Conservation (phyloP, 2,888 invertebrate species). For the Tortrix viridana region DNA sequence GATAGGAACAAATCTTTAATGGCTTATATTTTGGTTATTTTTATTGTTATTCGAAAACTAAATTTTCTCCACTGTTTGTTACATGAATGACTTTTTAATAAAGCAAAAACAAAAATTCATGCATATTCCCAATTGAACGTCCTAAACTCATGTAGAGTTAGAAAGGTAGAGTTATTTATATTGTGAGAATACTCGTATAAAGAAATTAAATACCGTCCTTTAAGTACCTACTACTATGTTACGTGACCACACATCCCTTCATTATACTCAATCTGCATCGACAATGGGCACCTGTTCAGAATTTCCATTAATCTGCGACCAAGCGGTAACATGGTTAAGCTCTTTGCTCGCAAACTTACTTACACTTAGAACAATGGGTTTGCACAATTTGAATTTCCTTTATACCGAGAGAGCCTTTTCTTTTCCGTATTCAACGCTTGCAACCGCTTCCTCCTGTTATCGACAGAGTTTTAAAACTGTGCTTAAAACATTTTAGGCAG, state of each 20-base stretch:
- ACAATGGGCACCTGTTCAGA: slow-evolving; percentile 22
- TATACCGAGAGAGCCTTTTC: slow-evolving; percentile 54
- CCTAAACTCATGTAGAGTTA: too few relatives aligned
- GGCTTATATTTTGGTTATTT: too few relatives aligned
- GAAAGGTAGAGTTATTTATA: too few relatives aligned
- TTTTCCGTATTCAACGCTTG: slow-evolving; percentile 60
- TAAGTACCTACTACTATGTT: not conserved
- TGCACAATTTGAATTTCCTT: slow-evolving; percentile 67
- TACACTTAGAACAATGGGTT: slow-evolving; percentile 62
- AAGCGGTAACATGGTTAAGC: slow-evolving; percentile 64
- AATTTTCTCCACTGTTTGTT: too few relatives aligned
- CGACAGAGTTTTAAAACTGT: slow-evolving; percentile 27
- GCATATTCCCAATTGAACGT: too few relatives aligned
- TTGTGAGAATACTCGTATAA: too few relatives aligned
- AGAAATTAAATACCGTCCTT: not conserved
- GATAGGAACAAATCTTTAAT: too few relatives aligned
- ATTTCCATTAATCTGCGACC: slow-evolving; percentile 58
- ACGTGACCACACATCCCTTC: slow-evolving; percentile 2
- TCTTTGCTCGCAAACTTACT: slow-evolving; percentile 56
- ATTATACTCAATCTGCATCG: slow-evolving; percentile 12
- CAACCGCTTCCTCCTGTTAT: slow-evolving; percentile 46
- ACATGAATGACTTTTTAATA: too few relatives aligned
- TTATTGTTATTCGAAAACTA: too few relatives aligned
- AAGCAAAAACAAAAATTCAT: too few relatives aligned
- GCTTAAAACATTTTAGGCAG: not conserved